These are phyloP conservation scores for Pteronotus mesoamericanus DNA, from an alignment of 2,797 vertebrate genomes.

Conservation along the genomic window DNA sequence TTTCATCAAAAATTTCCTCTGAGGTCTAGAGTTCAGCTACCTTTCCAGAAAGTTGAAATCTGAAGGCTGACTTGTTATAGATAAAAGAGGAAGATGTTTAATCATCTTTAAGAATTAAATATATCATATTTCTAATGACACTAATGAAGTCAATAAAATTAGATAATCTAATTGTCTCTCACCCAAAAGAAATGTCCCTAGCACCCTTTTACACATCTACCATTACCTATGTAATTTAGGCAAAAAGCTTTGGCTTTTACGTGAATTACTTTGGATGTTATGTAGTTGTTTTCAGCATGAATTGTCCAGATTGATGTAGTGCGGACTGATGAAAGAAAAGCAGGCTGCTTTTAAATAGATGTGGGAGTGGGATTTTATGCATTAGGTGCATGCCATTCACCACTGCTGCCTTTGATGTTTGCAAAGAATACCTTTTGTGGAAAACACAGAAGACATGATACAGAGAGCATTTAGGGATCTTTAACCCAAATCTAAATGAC, in stretches of 20 bases:
- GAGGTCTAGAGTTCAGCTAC: constrained; percentile 6
- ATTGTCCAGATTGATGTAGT: constrained; percentile 52
- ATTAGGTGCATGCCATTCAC: constrained; percentile 54
- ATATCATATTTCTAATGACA: constrained; percentile 36
- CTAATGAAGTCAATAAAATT: constrained; percentile 61
- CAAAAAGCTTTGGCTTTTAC: constrained; percentile 58
- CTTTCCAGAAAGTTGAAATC: constrained; percentile 39
- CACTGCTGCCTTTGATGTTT: constrained; percentile 65
- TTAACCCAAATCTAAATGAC: constrained; percentile 57
- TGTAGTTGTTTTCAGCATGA: constrained; percentile 54
- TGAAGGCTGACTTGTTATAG: background rate
- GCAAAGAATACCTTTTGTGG: constrained; percentile 60
- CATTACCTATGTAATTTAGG: constrained; percentile 64
- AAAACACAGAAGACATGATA: constrained; percentile 32
- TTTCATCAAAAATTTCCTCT: constrained; percentile 42
- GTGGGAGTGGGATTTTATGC: constrained; percentile 57
- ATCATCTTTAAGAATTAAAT: constrained; percentile 54
- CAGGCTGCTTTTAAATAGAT: constrained; percentile 54
- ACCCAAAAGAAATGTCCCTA: constrained; percentile 43
- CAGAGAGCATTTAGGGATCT: constrained; percentile 61
- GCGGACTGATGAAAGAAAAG: constrained; percentile 55
- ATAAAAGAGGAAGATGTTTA: constrained; percentile 51
- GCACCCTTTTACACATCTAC: constrained; percentile 38
- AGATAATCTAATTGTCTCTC: constrained; percentile 48
- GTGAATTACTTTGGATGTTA: constrained; percentile 62